Conservation (phyloP, 1,140 invertebrate genomes). For the Anoplolepis gracilipes region DNA sequence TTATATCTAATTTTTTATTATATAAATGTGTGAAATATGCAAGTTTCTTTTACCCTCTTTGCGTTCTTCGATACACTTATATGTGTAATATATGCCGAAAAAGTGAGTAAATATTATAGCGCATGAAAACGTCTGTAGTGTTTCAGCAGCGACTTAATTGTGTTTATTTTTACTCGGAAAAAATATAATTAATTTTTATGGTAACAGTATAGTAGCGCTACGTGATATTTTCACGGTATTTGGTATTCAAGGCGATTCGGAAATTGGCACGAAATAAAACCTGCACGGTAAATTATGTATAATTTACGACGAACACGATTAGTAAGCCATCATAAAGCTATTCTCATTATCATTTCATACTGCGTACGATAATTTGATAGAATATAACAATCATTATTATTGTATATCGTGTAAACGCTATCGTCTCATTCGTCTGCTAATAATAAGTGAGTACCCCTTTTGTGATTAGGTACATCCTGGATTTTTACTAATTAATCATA, state of each 20-base stretch:
- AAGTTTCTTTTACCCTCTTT: too few relatives aligned
- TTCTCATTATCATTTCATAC: conserved; percentile 41
- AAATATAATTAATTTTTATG: conserved; percentile 49
- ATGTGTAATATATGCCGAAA: neutral
- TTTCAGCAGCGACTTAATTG: conserved; percentile 47
- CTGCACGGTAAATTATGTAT: conserved; percentile 15
- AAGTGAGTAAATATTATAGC: conserved; percentile 8
- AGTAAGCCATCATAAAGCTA: conserved; percentile 32
- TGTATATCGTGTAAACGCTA: neutral
- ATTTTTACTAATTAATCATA: conserved; percentile 56
- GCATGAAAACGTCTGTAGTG: neutral
- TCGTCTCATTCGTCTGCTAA: neutral
- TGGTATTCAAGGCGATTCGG: neutral
- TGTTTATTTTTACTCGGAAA: conserved; percentile 14
- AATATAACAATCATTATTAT: conserved; percentile 40
- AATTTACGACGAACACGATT: conserved; percentile 42
- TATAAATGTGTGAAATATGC: neutral
- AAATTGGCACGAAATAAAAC: conserved; percentile 38
- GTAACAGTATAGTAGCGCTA: neutral
- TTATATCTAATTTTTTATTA: neutral
- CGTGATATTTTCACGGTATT: conserved; percentile 37
- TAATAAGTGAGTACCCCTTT: neutral
- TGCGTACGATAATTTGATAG: conserved; percentile 33
- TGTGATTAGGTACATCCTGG: neutral
- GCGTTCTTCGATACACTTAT: neutral